A percentile compares a stretch with the other conserved stretches of the same genome.
phyloP scores from a whole-genome alignment of 1,140 invertebrate species.

The Wiebesia pumilae region DNA sequence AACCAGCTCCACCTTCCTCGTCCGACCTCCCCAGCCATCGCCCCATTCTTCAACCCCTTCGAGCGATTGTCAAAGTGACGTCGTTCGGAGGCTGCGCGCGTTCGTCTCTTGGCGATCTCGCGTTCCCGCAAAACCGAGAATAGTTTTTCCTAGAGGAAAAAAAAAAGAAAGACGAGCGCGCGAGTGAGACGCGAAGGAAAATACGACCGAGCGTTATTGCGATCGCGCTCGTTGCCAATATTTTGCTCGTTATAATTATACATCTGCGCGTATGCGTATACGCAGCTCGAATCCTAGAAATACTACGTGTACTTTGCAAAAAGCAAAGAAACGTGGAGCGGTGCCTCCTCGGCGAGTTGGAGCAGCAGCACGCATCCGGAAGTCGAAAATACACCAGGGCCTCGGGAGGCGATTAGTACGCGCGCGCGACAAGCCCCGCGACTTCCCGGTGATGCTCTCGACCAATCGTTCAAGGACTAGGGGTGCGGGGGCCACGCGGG shows the following conservation, averaged over 20 bases:
- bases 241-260: constrained; percentile 47
- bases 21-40: too few species aligned
- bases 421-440: background rate
- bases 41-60: too few species aligned
- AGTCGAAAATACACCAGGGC: constrained; percentile 9
- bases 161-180: background rate
- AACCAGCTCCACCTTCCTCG: too few species aligned
- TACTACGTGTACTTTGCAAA: background rate
- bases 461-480: background rate
- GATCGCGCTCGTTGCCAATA: constrained; percentile 29
- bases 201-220: background rate
- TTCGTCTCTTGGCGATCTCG: too few species aligned
- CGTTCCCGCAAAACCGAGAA: constrained; percentile 21
- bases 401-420: background rate
- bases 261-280: constrained; percentile 14
- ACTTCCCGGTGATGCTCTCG: background rate
- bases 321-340: background rate
- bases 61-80: too few species aligned
- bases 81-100: too few species aligned
- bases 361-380: background rate
- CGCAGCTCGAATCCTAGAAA: constrained; percentile 12
- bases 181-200: background rate
- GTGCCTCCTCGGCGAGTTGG: too few species aligned
- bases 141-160: constrained; percentile 41
- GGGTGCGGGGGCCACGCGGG: background rate